These are phyloP conservation scores for Grammomys dolichurus DNA, from an alignment of 2,113 vertebrate genomes.

Conservation along the genomic window DNA sequence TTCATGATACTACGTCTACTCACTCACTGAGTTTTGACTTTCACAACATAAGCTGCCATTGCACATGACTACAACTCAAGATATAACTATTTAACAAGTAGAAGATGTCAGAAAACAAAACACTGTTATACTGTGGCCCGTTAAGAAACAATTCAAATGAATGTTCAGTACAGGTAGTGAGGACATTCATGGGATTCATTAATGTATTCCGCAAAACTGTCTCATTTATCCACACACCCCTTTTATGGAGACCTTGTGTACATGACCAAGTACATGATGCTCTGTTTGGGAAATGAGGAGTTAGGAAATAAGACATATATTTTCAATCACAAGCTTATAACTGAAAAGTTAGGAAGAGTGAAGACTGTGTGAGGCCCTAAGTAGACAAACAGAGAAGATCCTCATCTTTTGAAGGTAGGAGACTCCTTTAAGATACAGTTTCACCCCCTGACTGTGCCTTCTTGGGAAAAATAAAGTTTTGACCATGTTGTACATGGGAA, in stretches of 20 bases:
- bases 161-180: background rate
- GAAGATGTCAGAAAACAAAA: background rate
- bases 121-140: background rate
- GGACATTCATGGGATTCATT: conserved; percentile 26
- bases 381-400: background rate
- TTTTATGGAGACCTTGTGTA: background rate
- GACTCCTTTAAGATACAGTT: background rate
- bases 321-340: background rate
- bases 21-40: background rate
- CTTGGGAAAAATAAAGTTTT: background rate
- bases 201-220: background rate
- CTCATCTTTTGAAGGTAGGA: background rate
- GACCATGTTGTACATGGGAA: background rate
- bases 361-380: background rate
- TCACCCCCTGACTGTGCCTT: background rate
- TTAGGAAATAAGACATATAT: background rate
- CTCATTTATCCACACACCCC: background rate
- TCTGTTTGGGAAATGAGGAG: background rate
- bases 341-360: no score
- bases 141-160: background rate
- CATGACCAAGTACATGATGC: background rate
- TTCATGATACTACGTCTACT: background rate
- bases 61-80: background rate
- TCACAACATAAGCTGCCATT: background rate
- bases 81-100: background rate